These are phyloP conservation scores for Cynodonichthys magdalenae DNA, from an alignment of 2,797 vertebrate species.

Conservation along the genomic window DNA sequence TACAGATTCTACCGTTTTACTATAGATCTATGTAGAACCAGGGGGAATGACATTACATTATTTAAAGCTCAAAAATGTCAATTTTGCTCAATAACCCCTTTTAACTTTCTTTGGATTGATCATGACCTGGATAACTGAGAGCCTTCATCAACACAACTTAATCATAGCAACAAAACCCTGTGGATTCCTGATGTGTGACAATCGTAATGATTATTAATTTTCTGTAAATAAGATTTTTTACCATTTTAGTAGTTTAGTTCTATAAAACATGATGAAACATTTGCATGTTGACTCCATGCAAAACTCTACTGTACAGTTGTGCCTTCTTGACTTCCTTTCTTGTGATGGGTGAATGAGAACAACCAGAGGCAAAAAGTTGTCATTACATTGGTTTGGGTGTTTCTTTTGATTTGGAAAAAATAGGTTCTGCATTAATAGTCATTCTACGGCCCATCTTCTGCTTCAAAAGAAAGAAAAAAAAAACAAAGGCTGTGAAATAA, in stretches of 20 bases:
- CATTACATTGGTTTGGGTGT: conserved; percentile 56
- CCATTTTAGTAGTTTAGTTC: neutral
- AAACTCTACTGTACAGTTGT: conserved; percentile 29
- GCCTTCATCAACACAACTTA: neutral
- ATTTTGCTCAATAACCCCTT: no score
- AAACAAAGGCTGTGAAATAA: conserved; percentile 68
- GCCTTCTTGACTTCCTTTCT: conserved; percentile 58
- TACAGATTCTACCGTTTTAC: no score
- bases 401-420: conserved; percentile 75
- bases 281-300: conserved; percentile 23
- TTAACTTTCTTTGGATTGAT: no score
- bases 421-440: conserved; percentile 75
- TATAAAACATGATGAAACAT: conserved; percentile 27
- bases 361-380: conserved; percentile 60
- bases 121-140: no score
- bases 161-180: neutral
- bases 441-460: conserved; percentile 56
- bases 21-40: no score
- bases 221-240: neutral
- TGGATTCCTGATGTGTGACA: neutral
- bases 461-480: conserved; percentile 51
- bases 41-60: no score
- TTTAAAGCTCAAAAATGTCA: no score
- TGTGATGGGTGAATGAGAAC: conserved; percentile 55
- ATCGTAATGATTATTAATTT: neutral